Evolutionary conservation across 2,888 invertebrate species (phyloP), one percentile per base, ranked within the genome.

Genomic region (Drosophila nr. fundita): DNA sequence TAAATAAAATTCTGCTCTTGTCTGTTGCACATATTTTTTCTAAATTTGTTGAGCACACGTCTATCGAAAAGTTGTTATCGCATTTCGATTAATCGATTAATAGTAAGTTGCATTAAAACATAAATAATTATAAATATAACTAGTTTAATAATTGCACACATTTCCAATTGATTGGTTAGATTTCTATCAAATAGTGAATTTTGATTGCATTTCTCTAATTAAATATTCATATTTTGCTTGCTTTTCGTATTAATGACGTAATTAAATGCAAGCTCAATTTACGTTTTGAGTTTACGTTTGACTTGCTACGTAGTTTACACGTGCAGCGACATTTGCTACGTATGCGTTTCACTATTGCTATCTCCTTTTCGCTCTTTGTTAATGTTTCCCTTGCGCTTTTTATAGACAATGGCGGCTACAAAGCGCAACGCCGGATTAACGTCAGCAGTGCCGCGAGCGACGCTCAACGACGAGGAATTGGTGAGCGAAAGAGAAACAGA

Each of bases 391-490:
- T 29, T 53, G 21, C 18, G 11, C 27, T 27, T 45, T 36, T 32
- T 38, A 10, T 69, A 99, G 99, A 99, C 99, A 75, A 99, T 99
- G 99, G 99, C 99, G 80, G 99, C 98, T 42, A 98, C 99, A 75
- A 99, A 99, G 93, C 95, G 99, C 91, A 99, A 99, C 93, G 98
- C 99, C 73, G 99, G 99, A 79, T 95, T 99, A 90, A 98, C 99
- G 67, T 99, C 99, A 57, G 99, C 99, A 38, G 98, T 99, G 32
- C 99, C 99, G 61, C 95, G 99, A 85, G 98, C 99, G 52, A 99
- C 99, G 0, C 95, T 99, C 64, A 99, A 99, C 92, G 99, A 99
- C 94, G 99, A 99, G 94, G 99, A 99, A 94, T 94, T 99, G 97
- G 99, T 99, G 95, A 96, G 97, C 94, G 11, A 29, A 29, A 6